Evolutionary conservation across 2,888 invertebrate species (phyloP), one percentile per base, ranked within the genome.

Genomic region (Ichneumoninae sp.): DNA sequence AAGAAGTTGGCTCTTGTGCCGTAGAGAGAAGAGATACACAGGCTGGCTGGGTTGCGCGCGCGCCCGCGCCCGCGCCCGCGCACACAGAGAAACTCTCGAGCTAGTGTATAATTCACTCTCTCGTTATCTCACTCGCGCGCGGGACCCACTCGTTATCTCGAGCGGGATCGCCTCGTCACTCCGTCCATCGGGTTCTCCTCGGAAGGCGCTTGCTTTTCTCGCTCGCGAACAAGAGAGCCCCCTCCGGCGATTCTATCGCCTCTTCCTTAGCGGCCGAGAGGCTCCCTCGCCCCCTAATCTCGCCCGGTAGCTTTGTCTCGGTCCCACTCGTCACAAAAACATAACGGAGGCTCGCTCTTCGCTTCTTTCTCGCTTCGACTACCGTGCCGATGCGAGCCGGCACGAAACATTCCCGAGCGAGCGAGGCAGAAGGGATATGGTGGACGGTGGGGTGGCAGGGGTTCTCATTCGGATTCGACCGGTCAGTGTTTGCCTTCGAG

Each of bases 141-240:
- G 19, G 19, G 19, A 19, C 19, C 19, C 19, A 19, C 74, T 85
- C 71, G 85, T 89, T 87, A 88, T 89, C 88, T 88, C 86, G 75
- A 78, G 83, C 77, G 77, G 83, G 76, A 87, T 83, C 86, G 80
- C 82, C 84, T 84, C 85, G 78, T 86, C 83, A 85, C 83, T 85
- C 81, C 74, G 83, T 83, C 74, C 79, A 83, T 85, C 81, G 74
- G 63, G 44, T 47, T 71, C 54, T 70, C 63, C 63, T 50, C 40
- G 68, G 30, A 16, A 63, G 63, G 63, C 30, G 33, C 63, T 33
- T 63, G 63, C 66, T 44, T 65, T 74, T 66, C 68, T 57, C 63
- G 63, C 63, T 63, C 66, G 8, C 47, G 57, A 57, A 78, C 52
- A 50, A 68, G 68, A 69, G 54, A 66, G 44, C 16, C 26, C 70